Base-by-base conservation (phyloP, 2,888 invertebrate species). In the Thyatira batis region DNA sequence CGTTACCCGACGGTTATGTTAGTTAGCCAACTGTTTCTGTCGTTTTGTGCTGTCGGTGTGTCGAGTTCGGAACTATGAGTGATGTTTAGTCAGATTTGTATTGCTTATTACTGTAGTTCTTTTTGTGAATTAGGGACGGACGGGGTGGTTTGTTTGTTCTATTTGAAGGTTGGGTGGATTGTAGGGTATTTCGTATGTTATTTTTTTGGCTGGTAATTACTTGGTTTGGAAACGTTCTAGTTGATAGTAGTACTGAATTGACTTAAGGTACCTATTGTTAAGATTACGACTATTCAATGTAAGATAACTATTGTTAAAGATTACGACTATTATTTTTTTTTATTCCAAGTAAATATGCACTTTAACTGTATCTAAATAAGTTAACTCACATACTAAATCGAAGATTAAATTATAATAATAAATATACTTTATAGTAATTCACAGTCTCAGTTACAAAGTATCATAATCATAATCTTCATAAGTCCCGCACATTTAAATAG, bases 21-120 rank as follows among this genome's bases (percentile, higher is more conserved):
- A 78, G 78, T 75, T 78, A 78, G 63, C 60, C 48, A 58, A 71
- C 64, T 67, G 71, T 67, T 67, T 65, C 63, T 52, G 59, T 73
- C 71, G 67, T 78, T 78, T 77, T 77, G 68, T 76, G 58, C 55
- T 50, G 50, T 53, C n/a, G n/a, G n/a, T n/a, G n/a, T n/a, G n/a
- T n/a, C 54, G 63, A 63, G 60, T 66, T 66, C 62, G 61, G 62
- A 49, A 49, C 30, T 33, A 20, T 63, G 65, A 58, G 65, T 63
- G 65, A 65, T 63, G 58, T 56, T 65, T 55, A 50, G 52, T 39
- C 33, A 17, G 33, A 48, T 17, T 45, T 25, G 30, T 30, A 45
- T 39, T 39, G 39, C 46, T 27, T 13, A 27, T 39, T 39, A 39
- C 39, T 17, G 39, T 39, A 39, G 39, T 39, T 39, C 39, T 39